Conservation (phyloP, 2,113 vertebrate genomes). For the Trachemys scripta region DNA sequence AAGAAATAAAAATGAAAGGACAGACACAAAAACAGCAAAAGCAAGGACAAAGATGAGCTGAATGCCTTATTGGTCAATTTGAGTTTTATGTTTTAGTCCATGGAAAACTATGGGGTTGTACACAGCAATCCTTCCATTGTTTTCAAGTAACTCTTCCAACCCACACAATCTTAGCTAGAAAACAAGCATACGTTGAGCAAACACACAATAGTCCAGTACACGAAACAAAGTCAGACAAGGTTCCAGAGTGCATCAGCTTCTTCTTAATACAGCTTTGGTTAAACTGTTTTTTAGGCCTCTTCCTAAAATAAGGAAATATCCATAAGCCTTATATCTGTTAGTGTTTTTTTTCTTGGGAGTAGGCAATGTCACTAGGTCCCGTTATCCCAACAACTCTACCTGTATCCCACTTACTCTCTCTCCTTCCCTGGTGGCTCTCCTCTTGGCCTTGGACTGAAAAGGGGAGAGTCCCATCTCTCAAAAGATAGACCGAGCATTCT, state of each 20-base stretch:
- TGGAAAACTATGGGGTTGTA: not conserved
- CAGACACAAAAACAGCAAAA: not conserved
- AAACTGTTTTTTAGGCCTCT: not conserved
- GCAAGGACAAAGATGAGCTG: not conserved
- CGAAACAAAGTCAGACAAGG: too few relatives aligned
- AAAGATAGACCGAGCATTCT: not conserved
- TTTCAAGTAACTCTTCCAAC: not conserved
- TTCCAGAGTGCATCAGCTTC: too few relatives aligned
- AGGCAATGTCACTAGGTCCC: not conserved
- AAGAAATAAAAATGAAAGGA: not conserved
- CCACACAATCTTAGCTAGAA: not conserved
- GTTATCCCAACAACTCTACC: accelerated
- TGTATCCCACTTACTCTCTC: too few relatives aligned
- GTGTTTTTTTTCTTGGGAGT: not conserved
- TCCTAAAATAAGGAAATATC: not conserved
- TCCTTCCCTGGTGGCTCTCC: not conserved
- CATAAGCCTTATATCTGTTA: not conserved
- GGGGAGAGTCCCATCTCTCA: not conserved
- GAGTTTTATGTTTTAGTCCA: not conserved
- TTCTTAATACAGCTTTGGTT: not conserved
- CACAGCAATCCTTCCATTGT: not conserved
- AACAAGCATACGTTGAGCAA: not conserved
- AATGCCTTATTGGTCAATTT: not conserved
- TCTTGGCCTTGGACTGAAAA: not conserved
- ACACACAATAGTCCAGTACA: too few relatives aligned